These are phyloP conservation scores for Itoplectis maculator DNA, from an alignment of 2,888 invertebrate species.

Conservation along the genomic window DNA sequence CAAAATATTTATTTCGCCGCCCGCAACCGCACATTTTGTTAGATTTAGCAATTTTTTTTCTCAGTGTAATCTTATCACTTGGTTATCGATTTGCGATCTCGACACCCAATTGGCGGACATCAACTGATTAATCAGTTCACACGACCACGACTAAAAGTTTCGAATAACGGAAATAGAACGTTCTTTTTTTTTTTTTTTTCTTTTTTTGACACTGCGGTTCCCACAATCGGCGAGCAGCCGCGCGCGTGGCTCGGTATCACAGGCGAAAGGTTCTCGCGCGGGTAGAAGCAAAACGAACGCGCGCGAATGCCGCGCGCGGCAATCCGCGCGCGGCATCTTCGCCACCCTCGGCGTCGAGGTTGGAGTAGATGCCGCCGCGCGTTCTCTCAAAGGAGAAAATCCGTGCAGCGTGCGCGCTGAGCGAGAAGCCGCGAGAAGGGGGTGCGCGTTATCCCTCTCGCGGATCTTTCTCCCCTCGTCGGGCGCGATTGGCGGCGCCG, in stretches of 20 bases:
- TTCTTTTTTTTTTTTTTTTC: not conserved
- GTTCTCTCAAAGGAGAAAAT: conserved; percentile 64
- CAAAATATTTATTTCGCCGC: too few species aligned
- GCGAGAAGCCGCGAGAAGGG: conserved; percentile 54
- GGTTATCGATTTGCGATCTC: too few species aligned
- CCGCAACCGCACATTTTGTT: too few species aligned
- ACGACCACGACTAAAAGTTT: too few species aligned
- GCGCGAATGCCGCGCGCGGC: conserved; percentile 58
- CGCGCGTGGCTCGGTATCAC: not conserved
- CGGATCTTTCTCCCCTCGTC: conserved; percentile 63
- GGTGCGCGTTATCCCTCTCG: conserved; percentile 67
- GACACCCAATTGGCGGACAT: too few species aligned
- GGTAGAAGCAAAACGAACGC: conserved; percentile 32
- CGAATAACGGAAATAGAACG: too few species aligned
- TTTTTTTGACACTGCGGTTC: not conserved
- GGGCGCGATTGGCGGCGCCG: conserved; percentile 39
- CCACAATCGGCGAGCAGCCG: conserved; percentile 11
- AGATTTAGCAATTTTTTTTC: too few species aligned
- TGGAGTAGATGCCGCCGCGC: too few species aligned
- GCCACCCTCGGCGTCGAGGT: conserved; percentile 59
- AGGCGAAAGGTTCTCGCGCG: conserved; percentile 28
- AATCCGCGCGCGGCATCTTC: conserved; percentile 57
- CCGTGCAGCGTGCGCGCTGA: conserved; percentile 33
- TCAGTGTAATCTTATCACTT: too few species aligned
- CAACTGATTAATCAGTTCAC: too few species aligned